Conservation (phyloP, 2,113 vertebrate species). For the Grammomys surdaster region DNA sequence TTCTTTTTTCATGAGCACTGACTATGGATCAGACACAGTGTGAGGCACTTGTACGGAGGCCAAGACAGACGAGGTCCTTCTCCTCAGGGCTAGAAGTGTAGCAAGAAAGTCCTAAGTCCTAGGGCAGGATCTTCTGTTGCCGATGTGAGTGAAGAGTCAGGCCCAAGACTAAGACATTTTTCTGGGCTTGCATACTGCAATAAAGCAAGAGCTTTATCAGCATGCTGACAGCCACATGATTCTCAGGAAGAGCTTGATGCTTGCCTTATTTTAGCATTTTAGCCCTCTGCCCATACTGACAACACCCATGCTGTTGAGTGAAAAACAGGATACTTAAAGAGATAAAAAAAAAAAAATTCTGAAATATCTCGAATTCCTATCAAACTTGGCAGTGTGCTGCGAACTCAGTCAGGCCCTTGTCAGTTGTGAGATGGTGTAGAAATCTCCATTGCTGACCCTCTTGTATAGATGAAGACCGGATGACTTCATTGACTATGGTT, state of each 20-base stretch:
- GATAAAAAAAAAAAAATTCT: not conserved
- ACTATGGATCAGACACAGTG: not conserved
- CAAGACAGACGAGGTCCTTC: not conserved
- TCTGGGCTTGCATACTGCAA: not conserved
- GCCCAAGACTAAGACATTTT: constrained; percentile 15
- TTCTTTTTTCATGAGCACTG: not conserved
- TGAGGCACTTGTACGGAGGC: not conserved
- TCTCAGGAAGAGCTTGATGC: constrained; percentile 1
- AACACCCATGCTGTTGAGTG: not conserved
- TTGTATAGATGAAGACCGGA: not conserved
- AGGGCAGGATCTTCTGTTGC: not conserved
- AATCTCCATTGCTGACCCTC: not conserved
- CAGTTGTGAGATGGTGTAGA: not conserved
- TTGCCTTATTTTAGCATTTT: constrained; percentile 1
- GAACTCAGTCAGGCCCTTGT: not conserved
- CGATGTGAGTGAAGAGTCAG: not conserved
- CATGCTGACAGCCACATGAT: not conserved
- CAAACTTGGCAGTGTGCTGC: rapidly evolving
- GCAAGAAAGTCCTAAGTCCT: not conserved
- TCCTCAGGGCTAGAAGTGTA: not conserved
- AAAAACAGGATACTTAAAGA: not conserved
- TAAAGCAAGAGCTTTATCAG: not conserved
- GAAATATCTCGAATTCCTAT: not conserved
- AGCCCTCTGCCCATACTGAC: not conserved
- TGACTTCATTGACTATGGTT: not conserved